These are phyloP conservation scores for Coenonympha arcania DNA, from an alignment of 2,888 invertebrate genomes.

Conservation along the genomic window DNA sequence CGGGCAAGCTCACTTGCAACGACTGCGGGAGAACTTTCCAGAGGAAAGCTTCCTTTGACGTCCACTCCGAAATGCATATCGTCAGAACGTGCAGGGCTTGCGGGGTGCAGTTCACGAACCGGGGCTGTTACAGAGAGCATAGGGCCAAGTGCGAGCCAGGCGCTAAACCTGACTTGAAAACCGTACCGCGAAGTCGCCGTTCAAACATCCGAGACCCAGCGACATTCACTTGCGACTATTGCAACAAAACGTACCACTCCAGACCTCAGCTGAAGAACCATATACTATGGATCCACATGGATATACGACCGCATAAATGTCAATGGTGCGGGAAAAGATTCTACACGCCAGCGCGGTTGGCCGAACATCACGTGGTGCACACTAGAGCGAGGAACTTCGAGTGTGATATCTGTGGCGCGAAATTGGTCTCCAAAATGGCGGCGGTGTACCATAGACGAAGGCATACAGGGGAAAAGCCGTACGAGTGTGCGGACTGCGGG, in stretches of 20 bases:
- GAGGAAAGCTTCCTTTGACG: slow-evolving; percentile 46
- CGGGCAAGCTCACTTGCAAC: slow-evolving; percentile 44
- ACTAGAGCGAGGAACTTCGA: slow-evolving; percentile 68
- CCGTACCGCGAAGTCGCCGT: slow-evolving; percentile 42
- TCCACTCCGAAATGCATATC: slow-evolving; percentile 57
- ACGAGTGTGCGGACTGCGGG: slow-evolving; percentile 59
- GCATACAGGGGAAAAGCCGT: slow-evolving; percentile 66
- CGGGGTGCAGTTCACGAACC: slow-evolving; percentile 53
- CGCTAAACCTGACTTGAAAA: slow-evolving; percentile 48
- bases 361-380: slow-evolving; percentile 70
- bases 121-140: slow-evolving; percentile 59
- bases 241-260: slow-evolving; percentile 52
- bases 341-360: slow-evolving; percentile 64
- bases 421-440: slow-evolving; percentile 63
- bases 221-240: slow-evolving; percentile 57
- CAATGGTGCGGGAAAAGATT: slow-evolving; percentile 69
- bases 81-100: slow-evolving; percentile 57
- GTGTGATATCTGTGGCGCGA: slow-evolving; percentile 69
- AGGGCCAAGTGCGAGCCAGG: slow-evolving; percentile 56
- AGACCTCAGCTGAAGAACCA: slow-evolving; percentile 62
- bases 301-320: slow-evolving; percentile 65
- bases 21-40: slow-evolving; percentile 57
- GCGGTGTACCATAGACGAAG: slow-evolving; percentile 61
- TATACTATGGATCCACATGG: slow-evolving; percentile 68
- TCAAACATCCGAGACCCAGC: slow-evolving; percentile 61